Conservation (phyloP, 1,140 invertebrate species). For the Samia ricini region DNA sequence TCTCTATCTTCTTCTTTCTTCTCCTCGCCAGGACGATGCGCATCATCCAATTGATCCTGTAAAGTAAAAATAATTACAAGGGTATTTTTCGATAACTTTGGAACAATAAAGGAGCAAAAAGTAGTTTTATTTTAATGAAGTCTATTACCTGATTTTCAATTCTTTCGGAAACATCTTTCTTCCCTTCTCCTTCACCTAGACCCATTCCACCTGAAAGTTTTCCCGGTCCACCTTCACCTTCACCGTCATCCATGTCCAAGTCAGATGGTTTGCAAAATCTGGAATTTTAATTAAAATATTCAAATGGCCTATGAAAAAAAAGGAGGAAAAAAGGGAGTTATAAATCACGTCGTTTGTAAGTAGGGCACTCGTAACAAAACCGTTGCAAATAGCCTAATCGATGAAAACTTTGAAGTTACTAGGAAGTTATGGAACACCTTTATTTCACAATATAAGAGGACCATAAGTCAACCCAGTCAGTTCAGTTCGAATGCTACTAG, state of each 20-base stretch:
- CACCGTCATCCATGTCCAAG: constrained; percentile 82
- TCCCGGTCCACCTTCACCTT: constrained; percentile 80
- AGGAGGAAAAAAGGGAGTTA: too few relatives aligned
- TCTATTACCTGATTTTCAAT: constrained; percentile 85
- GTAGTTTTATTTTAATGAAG: neutral
- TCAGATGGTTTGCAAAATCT: constrained; percentile 97
- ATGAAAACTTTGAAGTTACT: too few relatives aligned
- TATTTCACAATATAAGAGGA: too few relatives aligned
- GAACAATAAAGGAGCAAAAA: neutral
- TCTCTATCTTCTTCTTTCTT: constrained; percentile 86
- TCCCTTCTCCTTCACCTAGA: constrained; percentile 94
- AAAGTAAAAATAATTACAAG: neutral
- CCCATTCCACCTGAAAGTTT: constrained; percentile 86
- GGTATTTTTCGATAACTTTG: neutral
- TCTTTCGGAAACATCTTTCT: constrained; percentile 96
- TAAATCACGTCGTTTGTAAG: too few relatives aligned
- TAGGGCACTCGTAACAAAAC: too few relatives aligned
- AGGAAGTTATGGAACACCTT: too few relatives aligned
- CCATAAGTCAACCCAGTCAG: too few relatives aligned
- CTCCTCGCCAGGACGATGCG: constrained; percentile 87
- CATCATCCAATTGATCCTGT: constrained; percentile 96
- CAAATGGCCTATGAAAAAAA: too few relatives aligned
- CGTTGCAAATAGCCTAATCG: too few relatives aligned
- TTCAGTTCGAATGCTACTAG: too few relatives aligned
- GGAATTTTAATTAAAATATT: neutral